Evolutionary conservation across 2,797 vertebrate genomes (phyloP), one percentile per base, ranked within the genome.

Genomic region (Ctenochaetus hawaiiensis): DNA sequence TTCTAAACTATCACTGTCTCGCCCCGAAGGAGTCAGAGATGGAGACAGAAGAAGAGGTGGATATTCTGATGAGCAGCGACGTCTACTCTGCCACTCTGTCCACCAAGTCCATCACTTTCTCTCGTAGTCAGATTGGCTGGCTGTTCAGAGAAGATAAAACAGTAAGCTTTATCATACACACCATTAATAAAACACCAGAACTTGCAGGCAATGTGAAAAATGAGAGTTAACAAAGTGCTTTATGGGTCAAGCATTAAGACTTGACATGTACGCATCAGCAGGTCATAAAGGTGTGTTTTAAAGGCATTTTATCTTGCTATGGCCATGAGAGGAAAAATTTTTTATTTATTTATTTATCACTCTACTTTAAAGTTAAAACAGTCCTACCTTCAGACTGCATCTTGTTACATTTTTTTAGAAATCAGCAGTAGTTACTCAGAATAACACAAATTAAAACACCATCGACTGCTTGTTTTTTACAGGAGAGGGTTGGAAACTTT

Each of bases 61-160:
- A 99, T 92, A 99, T 99, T 92, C 92, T 99, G 90, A 99, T 99
- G 98, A 99, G 98, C 93, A 99, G 98, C 0, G 98, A 99, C 67
- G 97, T 99, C 86, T 99, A 99, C 92, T 99, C 98, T 0, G 98
- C 98, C 86, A 99, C 98, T 0, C 94, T 99, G 82, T 99, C 98
- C 88, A 99, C 98, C 87, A 99, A 99, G 93, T 99, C 98, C 77
- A 99, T 99, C 88, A 97, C 96, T 17, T 99, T 99, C 93, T 96
- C 97, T 0, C 96, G 98, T 80, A 96, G 98, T 23, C 98, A 99
- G 90, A 98, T 95, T 0, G 98, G 98, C 54, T 99, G 98, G 98
- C 96, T 99, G 80, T 99, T 99, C 93, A 93, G 97, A 83, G 98
- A 99, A 89, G 98, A 99, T 95, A 99, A 99, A 94, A 99, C 98